A percentile compares a stretch with the other conserved stretches of the same genome.
These are phyloP conservation scores for Macrophya annulata DNA, from an alignment of 2,888 invertebrate genomes.

Conservation along the genomic window DNA sequence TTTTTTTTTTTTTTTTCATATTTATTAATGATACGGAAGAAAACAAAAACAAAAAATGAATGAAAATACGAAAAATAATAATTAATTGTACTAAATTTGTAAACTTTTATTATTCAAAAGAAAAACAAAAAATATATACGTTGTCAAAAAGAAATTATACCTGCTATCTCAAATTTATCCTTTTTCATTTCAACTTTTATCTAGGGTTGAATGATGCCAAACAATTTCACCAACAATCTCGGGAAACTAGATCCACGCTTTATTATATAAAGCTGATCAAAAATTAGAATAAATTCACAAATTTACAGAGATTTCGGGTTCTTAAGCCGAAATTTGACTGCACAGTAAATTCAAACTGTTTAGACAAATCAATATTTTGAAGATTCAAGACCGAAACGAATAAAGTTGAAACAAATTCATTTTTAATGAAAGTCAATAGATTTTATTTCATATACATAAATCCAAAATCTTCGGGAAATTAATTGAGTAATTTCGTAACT, in stretches of 20 bases:
- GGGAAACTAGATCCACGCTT: background rate
- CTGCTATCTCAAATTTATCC: background rate
- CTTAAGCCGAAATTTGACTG: background rate
- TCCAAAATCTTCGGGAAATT: no score
- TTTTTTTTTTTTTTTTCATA: background rate
- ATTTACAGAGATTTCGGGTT: background rate
- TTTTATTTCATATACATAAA: no score
- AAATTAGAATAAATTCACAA: background rate
- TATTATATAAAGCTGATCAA: background rate
- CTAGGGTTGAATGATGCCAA: background rate
- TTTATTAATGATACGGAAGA: background rate
- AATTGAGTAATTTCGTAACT: no score
- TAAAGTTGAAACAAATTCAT: background rate
- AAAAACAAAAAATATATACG: conserved; percentile 64
- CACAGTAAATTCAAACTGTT: background rate
- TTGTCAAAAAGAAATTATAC: conserved; percentile 63
- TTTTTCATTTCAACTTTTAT: background rate
- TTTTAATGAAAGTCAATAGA: background rate
- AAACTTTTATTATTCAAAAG: conserved; percentile 69
- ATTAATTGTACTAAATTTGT: conserved; percentile 72
- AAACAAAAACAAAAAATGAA: conserved; percentile 54
- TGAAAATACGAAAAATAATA: conserved; percentile 63
- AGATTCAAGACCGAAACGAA: background rate
- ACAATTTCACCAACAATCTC: background rate
- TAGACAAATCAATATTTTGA: background rate